Conservation (phyloP, 2,888 invertebrate species). For the Charanyca ferruginea region DNA sequence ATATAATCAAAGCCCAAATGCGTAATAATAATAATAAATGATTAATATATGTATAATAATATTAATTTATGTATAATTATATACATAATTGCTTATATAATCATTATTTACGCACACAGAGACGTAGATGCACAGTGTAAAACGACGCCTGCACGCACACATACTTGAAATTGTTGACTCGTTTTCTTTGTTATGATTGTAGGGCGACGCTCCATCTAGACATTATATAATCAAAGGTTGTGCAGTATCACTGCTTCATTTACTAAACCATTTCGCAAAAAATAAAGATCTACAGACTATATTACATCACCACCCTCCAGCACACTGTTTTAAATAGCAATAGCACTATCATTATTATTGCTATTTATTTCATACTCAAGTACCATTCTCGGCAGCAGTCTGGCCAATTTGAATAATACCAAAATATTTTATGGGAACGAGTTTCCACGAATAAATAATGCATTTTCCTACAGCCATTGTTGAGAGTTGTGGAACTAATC, state of each 20-base stretch:
- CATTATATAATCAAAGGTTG: too few relatives aligned
- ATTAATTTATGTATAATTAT: too few relatives aligned
- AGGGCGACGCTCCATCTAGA: too few relatives aligned
- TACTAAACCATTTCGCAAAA: background rate
- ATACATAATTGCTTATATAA: too few relatives aligned
- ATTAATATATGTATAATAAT: too few relatives aligned
- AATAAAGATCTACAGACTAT: background rate
- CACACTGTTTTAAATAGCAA: constrained; percentile 14
- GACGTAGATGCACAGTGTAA: too few relatives aligned
- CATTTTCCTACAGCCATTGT: constrained; percentile 48
- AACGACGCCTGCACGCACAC: too few relatives aligned
- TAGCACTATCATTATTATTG: constrained; percentile 4
- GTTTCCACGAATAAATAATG: constrained; percentile 51
- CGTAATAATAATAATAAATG: too few relatives aligned
- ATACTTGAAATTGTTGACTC: too few relatives aligned
- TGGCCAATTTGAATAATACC: constrained; percentile 48
- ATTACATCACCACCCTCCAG: background rate
- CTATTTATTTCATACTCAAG: constrained; percentile 38
- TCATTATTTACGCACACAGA: too few relatives aligned
- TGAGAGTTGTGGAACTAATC: constrained; percentile 39
- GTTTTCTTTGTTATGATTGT: too few relatives aligned
- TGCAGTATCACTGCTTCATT: background rate
- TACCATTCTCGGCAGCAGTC: constrained; percentile 18
- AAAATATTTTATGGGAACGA: constrained; percentile 48
- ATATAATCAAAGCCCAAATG: too few relatives aligned